Percentiles rank a stretch among this genome's conserved stretches.
phyloP scores from a whole-genome alignment of 2,888 invertebrate genomes.

The Neuroscelio doddi region DNA sequence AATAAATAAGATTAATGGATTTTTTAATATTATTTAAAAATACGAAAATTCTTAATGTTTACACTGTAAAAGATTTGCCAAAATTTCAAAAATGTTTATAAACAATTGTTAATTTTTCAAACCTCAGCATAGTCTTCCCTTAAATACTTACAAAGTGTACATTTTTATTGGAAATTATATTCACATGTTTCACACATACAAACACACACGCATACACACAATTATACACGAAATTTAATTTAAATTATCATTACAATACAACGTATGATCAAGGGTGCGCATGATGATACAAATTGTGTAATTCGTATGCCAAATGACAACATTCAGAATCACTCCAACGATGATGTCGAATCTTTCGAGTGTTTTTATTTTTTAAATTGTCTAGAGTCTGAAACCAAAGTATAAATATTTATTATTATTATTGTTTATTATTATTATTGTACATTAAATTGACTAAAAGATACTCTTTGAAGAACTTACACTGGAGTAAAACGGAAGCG shows the following conservation, averaged over 20 bases:
- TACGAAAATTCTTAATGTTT: too few relatives aligned
- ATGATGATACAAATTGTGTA: slow-evolving; percentile 61
- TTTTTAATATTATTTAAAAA: too few relatives aligned
- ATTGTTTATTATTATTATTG: not conserved
- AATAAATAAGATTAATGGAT: too few relatives aligned
- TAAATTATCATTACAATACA: not conserved
- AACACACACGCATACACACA: too few relatives aligned
- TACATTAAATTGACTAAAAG: not conserved
- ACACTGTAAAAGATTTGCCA: too few relatives aligned
- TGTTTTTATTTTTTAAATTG: slow-evolving; percentile 19
- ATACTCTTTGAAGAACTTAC: slow-evolving; percentile 51
- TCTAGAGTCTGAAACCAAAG: slow-evolving; percentile 19
- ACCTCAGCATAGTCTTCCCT: too few relatives aligned
- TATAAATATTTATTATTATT: not conserved
- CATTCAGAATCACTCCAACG: slow-evolving; percentile 69
- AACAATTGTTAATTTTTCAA: too few relatives aligned
- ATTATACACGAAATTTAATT: too few relatives aligned
- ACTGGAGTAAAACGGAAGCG: slow-evolving; percentile 65
- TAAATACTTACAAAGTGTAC: too few relatives aligned
- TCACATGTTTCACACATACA: too few relatives aligned
- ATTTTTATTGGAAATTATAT: too few relatives aligned
- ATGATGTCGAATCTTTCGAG: slow-evolving; percentile 54
- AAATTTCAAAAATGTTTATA: too few relatives aligned
- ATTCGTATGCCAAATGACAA: slow-evolving; percentile 65
- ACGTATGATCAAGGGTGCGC: slow-evolving; percentile 48